A percentile compares a stretch with the other conserved stretches of the same genome.
Evolutionary conservation across 2,113 vertebrate species (phyloP).

Genomic region (Ascaphus truei): DNA sequence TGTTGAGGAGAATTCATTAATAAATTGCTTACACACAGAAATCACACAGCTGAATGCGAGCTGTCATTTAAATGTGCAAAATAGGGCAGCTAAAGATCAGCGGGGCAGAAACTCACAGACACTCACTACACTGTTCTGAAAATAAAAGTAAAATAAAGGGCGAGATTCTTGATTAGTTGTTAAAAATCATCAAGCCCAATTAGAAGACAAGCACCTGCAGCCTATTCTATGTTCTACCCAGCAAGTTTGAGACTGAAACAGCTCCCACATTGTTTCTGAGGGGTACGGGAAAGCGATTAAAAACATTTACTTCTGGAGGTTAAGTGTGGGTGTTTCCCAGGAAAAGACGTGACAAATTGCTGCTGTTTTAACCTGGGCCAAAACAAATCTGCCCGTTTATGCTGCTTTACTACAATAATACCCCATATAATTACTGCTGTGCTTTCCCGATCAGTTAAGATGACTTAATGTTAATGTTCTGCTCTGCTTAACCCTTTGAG

Average conservation of each 20-base stretch:
- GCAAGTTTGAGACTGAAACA: neutral
- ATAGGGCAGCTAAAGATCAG: too few relatives aligned
- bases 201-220: neutral
- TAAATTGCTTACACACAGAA: too few relatives aligned
- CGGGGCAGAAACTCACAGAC: too few relatives aligned
- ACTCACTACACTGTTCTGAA: too few relatives aligned
- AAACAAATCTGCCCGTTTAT: constrained; percentile 13
- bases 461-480: constrained; percentile 2
- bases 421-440: neutral
- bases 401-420: neutral
- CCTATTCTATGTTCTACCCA: neutral
- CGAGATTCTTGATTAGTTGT: too few relatives aligned
- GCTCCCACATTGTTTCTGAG: neutral
- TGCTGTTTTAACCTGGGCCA: neutral
- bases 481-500: neutral
- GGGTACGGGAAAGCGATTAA: too few relatives aligned
- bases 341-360: neutral
- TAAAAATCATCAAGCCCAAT: neutral
- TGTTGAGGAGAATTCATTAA: too few relatives aligned
- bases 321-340: neutral
- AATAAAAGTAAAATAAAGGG: too few relatives aligned
- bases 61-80: too few relatives aligned
- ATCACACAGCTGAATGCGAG: too few relatives aligned
- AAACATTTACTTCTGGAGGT: constrained; percentile 5
- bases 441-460: neutral